Evolutionary conservation across 2,888 invertebrate species (phyloP).

Genomic region (Leptinotarsa peninsularis): DNA sequence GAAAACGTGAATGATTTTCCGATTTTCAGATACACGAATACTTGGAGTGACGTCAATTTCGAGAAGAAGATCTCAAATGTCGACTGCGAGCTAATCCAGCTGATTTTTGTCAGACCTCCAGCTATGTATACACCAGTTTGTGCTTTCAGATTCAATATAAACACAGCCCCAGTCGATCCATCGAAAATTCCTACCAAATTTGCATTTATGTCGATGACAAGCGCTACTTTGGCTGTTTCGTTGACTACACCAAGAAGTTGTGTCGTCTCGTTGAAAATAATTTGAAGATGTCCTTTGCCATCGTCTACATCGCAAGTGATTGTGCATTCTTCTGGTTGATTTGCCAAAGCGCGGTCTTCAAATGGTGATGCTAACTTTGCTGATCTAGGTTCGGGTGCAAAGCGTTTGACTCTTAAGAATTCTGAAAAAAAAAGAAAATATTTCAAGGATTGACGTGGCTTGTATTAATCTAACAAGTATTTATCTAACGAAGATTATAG

Average conservation of each 20-base stretch:
- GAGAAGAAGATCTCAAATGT: slow-evolving; percentile 42
- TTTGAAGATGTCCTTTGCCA: slow-evolving; percentile 28
- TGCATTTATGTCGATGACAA: slow-evolving; percentile 42
- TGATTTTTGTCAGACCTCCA: slow-evolving; percentile 27
- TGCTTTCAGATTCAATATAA: slow-evolving; percentile 39
- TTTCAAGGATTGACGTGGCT: no score
- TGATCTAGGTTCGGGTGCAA: slow-evolving; percentile 35
- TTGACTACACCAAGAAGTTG: slow-evolving; percentile 43
- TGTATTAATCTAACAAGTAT: no score
- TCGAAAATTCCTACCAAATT: slow-evolving; percentile 41
- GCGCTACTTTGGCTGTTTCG: slow-evolving; percentile 39
- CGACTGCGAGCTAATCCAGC: slow-evolving; percentile 36
- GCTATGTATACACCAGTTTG: slow-evolving; percentile 42
- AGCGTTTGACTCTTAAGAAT: slow-evolving; percentile 36
- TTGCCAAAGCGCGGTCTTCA: slow-evolving; percentile 24
- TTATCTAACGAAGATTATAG: background rate
- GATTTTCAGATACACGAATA: slow-evolving; percentile 35
- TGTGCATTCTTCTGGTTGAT: slow-evolving; percentile 16
- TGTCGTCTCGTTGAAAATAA: slow-evolving; percentile 37
- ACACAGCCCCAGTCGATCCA: slow-evolving; percentile 39
- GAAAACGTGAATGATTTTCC: slow-evolving; percentile 39
- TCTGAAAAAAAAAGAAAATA: slow-evolving; percentile 25
- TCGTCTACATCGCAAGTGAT: slow-evolving; percentile 13
- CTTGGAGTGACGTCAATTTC: slow-evolving; percentile 33
- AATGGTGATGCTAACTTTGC: slow-evolving; percentile 32